These are phyloP conservation scores for Alethe castanea DNA, from an alignment of 2,113 vertebrate genomes.

Conservation along the genomic window DNA sequence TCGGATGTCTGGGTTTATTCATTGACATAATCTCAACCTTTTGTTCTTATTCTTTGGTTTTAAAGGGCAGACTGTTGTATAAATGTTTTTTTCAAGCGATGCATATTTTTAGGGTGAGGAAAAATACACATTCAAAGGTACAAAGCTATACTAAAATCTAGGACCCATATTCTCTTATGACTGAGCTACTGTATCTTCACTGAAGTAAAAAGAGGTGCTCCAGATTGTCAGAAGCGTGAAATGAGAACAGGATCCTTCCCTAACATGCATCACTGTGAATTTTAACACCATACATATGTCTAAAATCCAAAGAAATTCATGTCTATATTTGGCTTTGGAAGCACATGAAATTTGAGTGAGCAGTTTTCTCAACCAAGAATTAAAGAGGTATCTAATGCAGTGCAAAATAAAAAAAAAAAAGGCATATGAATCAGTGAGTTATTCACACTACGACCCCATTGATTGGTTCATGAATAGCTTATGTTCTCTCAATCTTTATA, in stretches of 20 bases:
- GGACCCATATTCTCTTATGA: neutral
- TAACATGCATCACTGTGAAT: conserved; percentile 49
- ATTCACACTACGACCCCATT: neutral
- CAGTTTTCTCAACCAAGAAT: conserved; percentile 30
- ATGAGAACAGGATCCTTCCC: conserved; percentile 39
- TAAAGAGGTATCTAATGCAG: conserved; percentile 45
- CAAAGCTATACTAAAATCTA: neutral
- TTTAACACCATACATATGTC: conserved; percentile 48
- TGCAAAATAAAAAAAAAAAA: conserved; percentile 31
- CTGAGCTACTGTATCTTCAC: neutral
- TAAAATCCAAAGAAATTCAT: conserved; percentile 23
- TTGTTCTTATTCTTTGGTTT: neutral
- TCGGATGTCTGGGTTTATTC: neutral
- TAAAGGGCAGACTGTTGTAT: neutral
- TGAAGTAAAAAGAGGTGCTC: conserved; percentile 15
- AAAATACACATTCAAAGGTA: neutral
- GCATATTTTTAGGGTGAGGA: neutral
- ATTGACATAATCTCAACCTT: neutral
- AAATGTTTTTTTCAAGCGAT: neutral
- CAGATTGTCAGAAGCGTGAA: conserved; percentile 49
- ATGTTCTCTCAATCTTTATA: neutral
- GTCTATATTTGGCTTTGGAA: conserved; percentile 61
- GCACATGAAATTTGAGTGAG: conserved; percentile 46
- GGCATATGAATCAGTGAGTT: neutral
- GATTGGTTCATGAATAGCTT: neutral